phyloP scores from a whole-genome alignment of 1,140 invertebrate species.

The Calephelis virginiensis region DNA sequence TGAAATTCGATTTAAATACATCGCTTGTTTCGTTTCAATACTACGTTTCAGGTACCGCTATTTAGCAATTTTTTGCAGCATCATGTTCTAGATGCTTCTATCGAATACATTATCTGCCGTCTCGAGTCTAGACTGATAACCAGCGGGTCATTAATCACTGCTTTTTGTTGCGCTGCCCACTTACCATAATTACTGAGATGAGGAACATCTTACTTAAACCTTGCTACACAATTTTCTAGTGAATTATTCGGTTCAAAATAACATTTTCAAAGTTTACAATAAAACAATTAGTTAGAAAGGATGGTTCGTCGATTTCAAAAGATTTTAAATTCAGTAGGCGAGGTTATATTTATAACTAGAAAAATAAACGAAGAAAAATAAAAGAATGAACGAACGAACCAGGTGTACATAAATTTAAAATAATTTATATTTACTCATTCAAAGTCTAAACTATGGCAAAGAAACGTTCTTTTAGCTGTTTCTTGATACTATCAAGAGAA shows the following conservation, averaged over 20 bases:
- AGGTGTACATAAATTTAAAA: too few relatives aligned
- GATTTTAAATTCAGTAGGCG: too few relatives aligned
- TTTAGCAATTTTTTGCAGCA: conserved; percentile 1
- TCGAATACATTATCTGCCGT: conserved; percentile 29
- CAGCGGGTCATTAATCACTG: conserved; percentile 40
- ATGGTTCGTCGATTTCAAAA: too few relatives aligned
- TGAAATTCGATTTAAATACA: too few relatives aligned
- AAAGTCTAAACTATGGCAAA: too few relatives aligned
- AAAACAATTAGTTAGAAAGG: too few relatives aligned
- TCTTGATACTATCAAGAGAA: too few relatives aligned
- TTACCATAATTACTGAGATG: conserved; percentile 42
- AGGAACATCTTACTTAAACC: conserved; percentile 21
- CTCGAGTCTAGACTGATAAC: conserved; percentile 44
- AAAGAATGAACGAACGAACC: too few relatives aligned
- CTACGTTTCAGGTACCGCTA: background rate
- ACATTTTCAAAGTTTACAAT: background rate
- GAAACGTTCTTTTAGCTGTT: too few relatives aligned
- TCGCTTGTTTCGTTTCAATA: background rate
- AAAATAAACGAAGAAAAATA: too few relatives aligned
- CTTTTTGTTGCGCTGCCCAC: conserved; percentile 40
- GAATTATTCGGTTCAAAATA: background rate
- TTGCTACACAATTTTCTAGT: conserved; percentile 1
- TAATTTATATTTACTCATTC: too few relatives aligned
- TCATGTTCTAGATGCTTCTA: conserved; percentile 8
- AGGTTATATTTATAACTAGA: too few relatives aligned